A percentile compares a stretch with the other conserved stretches of the same genome.
These are phyloP conservation scores for Pseudachorutes palmiensis DNA, from an alignment of 1,140 invertebrate species.

Conservation along the genomic window DNA sequence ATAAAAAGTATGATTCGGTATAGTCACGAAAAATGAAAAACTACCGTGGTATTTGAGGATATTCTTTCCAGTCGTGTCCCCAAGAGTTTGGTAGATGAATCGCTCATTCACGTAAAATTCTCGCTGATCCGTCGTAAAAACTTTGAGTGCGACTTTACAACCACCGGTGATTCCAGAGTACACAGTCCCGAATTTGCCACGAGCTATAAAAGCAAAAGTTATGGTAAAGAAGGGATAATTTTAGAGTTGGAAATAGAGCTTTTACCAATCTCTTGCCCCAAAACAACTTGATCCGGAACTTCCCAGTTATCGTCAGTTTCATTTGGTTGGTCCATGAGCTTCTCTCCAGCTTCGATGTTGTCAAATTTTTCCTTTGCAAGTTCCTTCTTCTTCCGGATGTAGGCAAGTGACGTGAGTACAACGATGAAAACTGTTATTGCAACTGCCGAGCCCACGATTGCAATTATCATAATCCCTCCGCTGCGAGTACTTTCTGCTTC, in stretches of 20 bases:
- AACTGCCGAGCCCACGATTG: background rate
- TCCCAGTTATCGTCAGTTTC: conserved; percentile 6
- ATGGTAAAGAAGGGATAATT: no score
- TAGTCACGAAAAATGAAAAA: no score
- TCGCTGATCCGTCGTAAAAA: conserved; percentile 26
- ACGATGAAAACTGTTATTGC: background rate
- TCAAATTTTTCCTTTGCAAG: background rate
- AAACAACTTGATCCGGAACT: conserved; percentile 19
- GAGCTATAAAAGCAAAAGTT: conserved; percentile 15
- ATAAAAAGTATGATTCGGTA: no score
- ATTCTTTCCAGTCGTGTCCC: conserved; percentile 2
- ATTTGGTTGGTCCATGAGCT: background rate
- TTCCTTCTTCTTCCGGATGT: background rate
- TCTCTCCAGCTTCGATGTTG: conserved; percentile 3
- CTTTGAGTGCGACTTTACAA: conserved; percentile 26
- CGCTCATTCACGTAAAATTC: conserved; percentile 37
- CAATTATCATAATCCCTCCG: background rate
- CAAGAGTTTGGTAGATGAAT: conserved; percentile 29
- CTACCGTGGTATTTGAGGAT: conserved; percentile 30
- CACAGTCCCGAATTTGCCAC: conserved; percentile 33
- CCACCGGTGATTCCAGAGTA: conserved; percentile 19
- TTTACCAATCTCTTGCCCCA: conserved; percentile 29
- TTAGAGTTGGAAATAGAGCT: background rate
- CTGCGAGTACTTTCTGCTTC: background rate
- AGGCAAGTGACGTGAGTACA: background rate